Percentiles rank a stretch among this genome's conserved stretches.
Evolutionary conservation across 2,797 vertebrate species (phyloP).

Genomic region (Loriculus beryllinus): DNA sequence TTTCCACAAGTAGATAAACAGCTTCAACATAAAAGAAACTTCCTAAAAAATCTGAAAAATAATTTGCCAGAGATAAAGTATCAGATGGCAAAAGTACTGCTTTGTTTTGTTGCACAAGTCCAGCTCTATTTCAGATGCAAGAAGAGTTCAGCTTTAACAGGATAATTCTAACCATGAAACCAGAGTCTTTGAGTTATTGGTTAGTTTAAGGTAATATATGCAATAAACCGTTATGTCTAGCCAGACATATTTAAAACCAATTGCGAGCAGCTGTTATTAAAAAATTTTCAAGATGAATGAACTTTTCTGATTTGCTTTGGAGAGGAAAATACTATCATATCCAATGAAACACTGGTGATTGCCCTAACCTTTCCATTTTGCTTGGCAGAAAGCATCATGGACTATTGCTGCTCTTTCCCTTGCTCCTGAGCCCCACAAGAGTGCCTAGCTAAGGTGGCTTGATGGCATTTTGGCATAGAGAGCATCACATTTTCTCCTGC

Average conservation of each 20-base stretch:
- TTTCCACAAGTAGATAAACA: neutral
- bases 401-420: neutral
- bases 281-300: neutral
- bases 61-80: neutral
- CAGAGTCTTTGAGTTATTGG: neutral
- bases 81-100: neutral
- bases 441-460: neutral
- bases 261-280: neutral
- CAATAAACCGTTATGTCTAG: neutral
- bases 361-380: neutral
- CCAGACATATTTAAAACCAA: neutral
- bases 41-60: neutral
- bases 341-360: neutral
- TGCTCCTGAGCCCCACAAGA: neutral
- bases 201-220: neutral
- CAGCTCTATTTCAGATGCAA: neutral
- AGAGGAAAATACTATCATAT: neutral
- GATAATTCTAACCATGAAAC: neutral
- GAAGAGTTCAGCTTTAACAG: neutral
- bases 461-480: neutral
- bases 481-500: neutral
- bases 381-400: neutral
- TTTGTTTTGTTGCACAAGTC: neutral
- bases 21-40: neutral
- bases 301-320: neutral